Evolutionary conservation across 2,888 invertebrate species (phyloP).

Genomic region (Aphidius colemani): DNA sequence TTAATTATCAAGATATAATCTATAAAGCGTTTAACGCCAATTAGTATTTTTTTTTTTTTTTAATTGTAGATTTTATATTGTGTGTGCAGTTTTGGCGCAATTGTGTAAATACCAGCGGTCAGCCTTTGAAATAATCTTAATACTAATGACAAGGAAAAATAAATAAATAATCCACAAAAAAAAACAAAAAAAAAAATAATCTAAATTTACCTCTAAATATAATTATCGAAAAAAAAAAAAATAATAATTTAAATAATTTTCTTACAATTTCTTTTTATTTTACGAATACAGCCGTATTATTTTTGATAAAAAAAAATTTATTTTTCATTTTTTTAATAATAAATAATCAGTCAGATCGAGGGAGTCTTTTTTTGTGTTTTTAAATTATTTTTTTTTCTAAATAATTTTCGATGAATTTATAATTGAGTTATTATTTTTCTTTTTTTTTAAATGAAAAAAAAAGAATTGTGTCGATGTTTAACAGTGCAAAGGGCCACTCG

Average conservation of each 20-base stretch:
- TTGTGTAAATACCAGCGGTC: conserved; percentile 36
- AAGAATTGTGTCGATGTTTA: no score
- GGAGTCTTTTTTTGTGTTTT: neutral
- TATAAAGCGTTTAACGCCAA: conserved; percentile 23
- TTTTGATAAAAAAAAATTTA: conserved; percentile 17
- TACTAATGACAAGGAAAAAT: conserved; percentile 25
- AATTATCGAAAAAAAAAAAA: conserved; percentile 2
- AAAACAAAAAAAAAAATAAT: neutral
- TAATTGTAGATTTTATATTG: conserved; percentile 32
- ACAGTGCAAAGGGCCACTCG: no score
- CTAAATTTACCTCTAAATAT: conserved; percentile 1
- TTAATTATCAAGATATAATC: conserved; percentile 17
- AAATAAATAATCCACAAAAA: conserved; percentile 16
- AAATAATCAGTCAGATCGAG: conserved; percentile 14
- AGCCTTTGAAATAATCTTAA: conserved; percentile 39
- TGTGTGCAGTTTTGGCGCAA: conserved; percentile 30
- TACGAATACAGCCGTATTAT: conserved; percentile 20
- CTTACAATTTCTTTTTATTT: conserved; percentile 2
- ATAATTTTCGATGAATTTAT: neutral
- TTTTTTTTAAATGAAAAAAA: neutral
- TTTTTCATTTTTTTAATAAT: neutral
- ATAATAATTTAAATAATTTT: conserved; percentile 25
- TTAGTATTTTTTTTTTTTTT: conserved; percentile 22
- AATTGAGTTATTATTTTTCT: neutral
- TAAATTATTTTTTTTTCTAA: neutral